Evolutionary conservation across 2,888 invertebrate species (phyloP), one percentile per base, ranked within the genome.

Genomic region (Leptopilina drosophilae): DNA sequence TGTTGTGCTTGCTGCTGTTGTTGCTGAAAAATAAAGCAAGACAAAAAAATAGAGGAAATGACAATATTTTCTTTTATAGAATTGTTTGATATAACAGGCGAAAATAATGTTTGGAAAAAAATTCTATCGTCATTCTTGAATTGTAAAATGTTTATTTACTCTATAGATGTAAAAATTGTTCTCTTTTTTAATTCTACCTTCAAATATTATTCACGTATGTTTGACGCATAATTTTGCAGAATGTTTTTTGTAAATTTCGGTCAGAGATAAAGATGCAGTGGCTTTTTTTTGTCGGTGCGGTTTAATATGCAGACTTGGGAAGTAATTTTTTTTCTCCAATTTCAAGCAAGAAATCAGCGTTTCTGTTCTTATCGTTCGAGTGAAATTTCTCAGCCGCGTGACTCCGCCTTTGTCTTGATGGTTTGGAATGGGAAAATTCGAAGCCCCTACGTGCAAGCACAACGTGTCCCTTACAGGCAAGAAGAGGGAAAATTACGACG

Each of bases 1-100:
- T 85, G 89, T 77, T 84, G 88, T 78, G 85, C 90, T 81, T 85
- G 89, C 67, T 82, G 88, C 81, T 80, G 91, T 83, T 80, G 91
- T 79, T 84, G 84, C 81, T 82, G 80, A 79, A 77, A 81, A 53
- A 49, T 69, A 15, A 77, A 76, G 9, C 42, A 56, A 14, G 20
- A 20, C 20, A 53, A 69, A 69, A 53, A 20, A 5, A 69, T 20
- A 20, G 20, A 14, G n/a, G 20, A 53, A n/a, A 49, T 53, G n/a
- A 33, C 53, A 33, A 12, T 49, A 12, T 33, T 33, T 33, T 33
- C 33, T 33, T 33, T 33, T 3, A 20, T 33, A 33, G 33, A 33
- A 33, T 33, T 33, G 2, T 33, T 33, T 33, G 33, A 3, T 33
- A 33, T 33, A 33, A 26, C 26, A 3, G 33, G 33, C 1, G 20